A percentile compares a stretch with the other conserved stretches of the same genome.
These are phyloP conservation scores for Rhingia rostrata DNA, from an alignment of 2,888 invertebrate genomes.

Conservation along the genomic window DNA sequence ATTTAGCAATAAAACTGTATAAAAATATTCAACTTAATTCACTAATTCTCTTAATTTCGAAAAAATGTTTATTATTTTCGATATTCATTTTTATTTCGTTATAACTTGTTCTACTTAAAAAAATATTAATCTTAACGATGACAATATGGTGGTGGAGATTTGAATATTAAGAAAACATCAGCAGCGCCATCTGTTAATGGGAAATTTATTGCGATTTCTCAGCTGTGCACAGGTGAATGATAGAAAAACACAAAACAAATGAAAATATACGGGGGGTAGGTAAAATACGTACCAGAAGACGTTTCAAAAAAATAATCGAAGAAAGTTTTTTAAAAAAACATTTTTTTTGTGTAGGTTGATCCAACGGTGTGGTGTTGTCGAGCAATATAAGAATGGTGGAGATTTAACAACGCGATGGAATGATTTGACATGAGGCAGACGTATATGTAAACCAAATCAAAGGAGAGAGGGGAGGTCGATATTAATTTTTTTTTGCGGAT, in stretches of 20 bases:
- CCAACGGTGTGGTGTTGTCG: slow-evolving; percentile 57
- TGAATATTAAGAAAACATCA: slow-evolving; percentile 53
- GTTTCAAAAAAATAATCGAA: slow-evolving; percentile 26
- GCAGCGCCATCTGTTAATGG: slow-evolving; percentile 25
- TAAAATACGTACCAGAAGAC: slow-evolving; percentile 56
- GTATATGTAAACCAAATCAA: slow-evolving; percentile 41
- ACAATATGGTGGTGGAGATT: slow-evolving; percentile 62
- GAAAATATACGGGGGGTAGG: neutral
- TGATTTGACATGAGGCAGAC: slow-evolving; percentile 27
- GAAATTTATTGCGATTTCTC: slow-evolving; percentile 64
- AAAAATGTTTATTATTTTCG: slow-evolving; percentile 62
- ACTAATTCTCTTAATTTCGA: slow-evolving; percentile 46
- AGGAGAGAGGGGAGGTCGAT: slow-evolving; percentile 10
- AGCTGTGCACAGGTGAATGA: slow-evolving; percentile 24
- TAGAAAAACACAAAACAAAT: neutral
- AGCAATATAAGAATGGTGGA: neutral
- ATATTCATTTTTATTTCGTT: slow-evolving; percentile 46
- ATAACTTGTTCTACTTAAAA: slow-evolving; percentile 40
- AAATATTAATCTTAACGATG: slow-evolving; percentile 12
- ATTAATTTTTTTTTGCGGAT: slow-evolving; percentile 49
- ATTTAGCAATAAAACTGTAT: neutral
- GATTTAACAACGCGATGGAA: slow-evolving; percentile 36
- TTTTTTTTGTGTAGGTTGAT: slow-evolving; percentile 27
- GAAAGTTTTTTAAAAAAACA: slow-evolving; percentile 4
- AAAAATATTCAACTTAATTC: slow-evolving; percentile 12